phyloP scores from a whole-genome alignment of 1,140 invertebrate species.

The Drosophila prosaltans region DNA sequence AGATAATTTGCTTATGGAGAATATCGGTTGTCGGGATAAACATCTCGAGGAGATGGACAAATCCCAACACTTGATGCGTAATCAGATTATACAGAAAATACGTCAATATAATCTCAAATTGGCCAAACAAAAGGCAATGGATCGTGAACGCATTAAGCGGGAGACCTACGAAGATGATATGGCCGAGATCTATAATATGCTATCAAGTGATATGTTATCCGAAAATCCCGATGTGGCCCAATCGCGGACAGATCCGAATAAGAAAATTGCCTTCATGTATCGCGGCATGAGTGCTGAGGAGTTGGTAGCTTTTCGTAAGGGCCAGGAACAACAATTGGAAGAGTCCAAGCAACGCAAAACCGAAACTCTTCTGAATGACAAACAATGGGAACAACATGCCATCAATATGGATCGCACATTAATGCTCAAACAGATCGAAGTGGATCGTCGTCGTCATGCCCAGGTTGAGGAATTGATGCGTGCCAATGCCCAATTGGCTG shows the following conservation, averaged over 20 bases:
- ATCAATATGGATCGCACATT: constrained; percentile 84
- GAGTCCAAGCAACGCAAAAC: constrained; percentile 83
- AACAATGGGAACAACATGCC: constrained; percentile 86
- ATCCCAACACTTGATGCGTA: constrained; percentile 84
- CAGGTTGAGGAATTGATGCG: constrained; percentile 63
- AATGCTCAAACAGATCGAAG: constrained; percentile 84
- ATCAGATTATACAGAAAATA: constrained; percentile 87
- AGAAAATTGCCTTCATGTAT: constrained; percentile 89
- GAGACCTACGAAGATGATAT: constrained; percentile 90
- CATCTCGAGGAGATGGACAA: constrained; percentile 85
- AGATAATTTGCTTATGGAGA: constrained; percentile 86
- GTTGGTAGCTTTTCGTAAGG: constrained; percentile 87
- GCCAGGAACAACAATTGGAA: constrained; percentile 88
- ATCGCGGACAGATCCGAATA: constrained; percentile 89
- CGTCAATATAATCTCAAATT: constrained; percentile 88
- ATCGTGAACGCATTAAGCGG: constrained; percentile 51
- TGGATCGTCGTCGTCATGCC: constrained; percentile 83
- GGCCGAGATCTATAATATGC: constrained; percentile 93
- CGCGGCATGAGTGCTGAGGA: constrained; percentile 93
- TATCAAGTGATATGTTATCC: constrained; percentile 93
- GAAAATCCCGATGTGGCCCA: constrained; percentile 91
- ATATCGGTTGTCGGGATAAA: constrained; percentile 85
- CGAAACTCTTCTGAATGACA: constrained; percentile 84
- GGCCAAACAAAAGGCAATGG: constrained; percentile 57
- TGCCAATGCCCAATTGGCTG: constrained; percentile 84